Evolutionary conservation across 2,113 vertebrate species (phyloP).

Genomic region (Fregata magnificens): DNA sequence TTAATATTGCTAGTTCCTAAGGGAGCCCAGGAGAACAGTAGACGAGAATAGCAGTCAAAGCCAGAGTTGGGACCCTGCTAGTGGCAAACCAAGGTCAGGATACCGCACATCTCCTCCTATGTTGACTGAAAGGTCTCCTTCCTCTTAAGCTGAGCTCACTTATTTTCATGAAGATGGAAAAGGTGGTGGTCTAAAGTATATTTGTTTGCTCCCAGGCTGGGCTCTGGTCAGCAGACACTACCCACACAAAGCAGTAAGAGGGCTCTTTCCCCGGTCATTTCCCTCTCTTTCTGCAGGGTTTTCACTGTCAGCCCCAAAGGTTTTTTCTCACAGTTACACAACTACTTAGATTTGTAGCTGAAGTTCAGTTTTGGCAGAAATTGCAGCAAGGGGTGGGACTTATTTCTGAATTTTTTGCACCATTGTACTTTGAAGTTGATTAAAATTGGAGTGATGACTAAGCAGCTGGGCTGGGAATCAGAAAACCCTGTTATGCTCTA

Average conservation of each 20-base stretch:
- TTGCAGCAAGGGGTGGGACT: not conserved
- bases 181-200: not conserved
- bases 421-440: not conserved
- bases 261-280: not conserved
- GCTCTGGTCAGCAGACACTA: not conserved
- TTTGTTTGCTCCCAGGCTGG: not conserved
- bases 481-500: not conserved
- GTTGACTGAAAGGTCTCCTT: not conserved
- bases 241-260: not conserved
- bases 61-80: not conserved
- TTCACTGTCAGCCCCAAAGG: not conserved
- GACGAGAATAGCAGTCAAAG: not conserved
- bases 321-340: not conserved
- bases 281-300: not conserved
- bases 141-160: not conserved
- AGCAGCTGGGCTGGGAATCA: not conserved
- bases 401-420: not conserved
- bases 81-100: not conserved
- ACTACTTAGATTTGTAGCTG: not conserved
- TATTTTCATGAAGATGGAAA: not conserved
- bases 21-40: not conserved
- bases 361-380: not conserved
- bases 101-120: accelerated
- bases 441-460: not conserved
- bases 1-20: not conserved